phyloP scores from a whole-genome alignment of 2,113 vertebrate species.

The Oreotrochilus melanogaster region DNA sequence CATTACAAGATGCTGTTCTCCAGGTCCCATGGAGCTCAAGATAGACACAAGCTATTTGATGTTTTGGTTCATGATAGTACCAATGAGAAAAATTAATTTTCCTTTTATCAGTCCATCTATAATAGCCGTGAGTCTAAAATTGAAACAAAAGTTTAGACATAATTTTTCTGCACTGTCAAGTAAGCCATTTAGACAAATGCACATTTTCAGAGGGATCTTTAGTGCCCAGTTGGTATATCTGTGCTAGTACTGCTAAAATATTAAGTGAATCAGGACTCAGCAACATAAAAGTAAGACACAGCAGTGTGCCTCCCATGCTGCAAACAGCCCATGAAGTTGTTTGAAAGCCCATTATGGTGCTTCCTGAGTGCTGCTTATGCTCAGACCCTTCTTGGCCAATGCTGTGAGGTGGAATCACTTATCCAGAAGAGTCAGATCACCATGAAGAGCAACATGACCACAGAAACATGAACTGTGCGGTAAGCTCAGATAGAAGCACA shows the following conservation, averaged over 20 bases:
- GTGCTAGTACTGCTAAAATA: background rate
- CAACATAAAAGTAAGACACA: background rate
- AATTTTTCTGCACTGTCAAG: background rate
- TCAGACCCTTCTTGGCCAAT: fast-evolving
- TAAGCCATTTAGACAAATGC: background rate
- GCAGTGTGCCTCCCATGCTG: background rate
- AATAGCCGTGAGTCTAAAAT: slow-evolving; percentile 82
- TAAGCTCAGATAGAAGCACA: background rate
- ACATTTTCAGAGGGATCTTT: background rate
- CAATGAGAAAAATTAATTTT: slow-evolving; percentile 85
- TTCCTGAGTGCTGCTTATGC: background rate
- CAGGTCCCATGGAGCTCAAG: slow-evolving; percentile 85
- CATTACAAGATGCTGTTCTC: slow-evolving; percentile 87
- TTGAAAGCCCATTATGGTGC: background rate
- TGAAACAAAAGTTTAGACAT: background rate
- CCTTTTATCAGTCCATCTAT: slow-evolving; percentile 85
- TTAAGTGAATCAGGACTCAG: background rate
- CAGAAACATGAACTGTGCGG: background rate
- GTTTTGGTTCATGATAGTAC: slow-evolving; percentile 81
- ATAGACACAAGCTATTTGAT: slow-evolving; percentile 87
- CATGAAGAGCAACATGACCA: background rate
- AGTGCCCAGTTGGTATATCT: background rate
- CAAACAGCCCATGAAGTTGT: background rate
- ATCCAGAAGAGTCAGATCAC: background rate
- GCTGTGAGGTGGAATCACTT: background rate